Base-by-base conservation (phyloP, 2,113 vertebrate species). In the Gyps fulvus region DNA sequence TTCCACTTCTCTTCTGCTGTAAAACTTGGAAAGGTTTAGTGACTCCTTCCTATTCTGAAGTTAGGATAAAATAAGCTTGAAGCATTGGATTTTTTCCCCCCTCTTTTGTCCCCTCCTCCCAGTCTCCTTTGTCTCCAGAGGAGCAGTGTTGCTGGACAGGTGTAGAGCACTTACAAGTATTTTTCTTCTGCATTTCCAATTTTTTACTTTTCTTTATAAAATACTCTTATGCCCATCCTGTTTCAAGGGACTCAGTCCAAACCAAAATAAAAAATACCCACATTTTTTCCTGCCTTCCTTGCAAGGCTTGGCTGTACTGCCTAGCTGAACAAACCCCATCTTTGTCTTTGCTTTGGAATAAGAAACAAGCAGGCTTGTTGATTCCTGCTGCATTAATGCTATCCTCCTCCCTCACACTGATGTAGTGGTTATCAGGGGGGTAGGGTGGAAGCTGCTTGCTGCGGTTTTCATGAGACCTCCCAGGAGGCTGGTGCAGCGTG, bases 361-460 rank as follows among this genome's bases (percentile, higher is more conserved):
- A 91, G 74, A 93, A 82, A 93, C 81, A 79, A 94, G 62, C 71
- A 72, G 92, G 85, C 95, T 95, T 93, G 90, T 94, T 93, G 95
- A 88, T 90, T 96, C 87, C 54, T 95, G 87, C 95, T 83, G 73
- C 84, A 54, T 72, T 83, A 83, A 76, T 26, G 3, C 81, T 49
- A 7, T 59, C 31, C 73, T 77, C 63, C 79, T 91, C 49, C 59
- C 42, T 95, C 76, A 15, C 0, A 1, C 86, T 78, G 76, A 13
- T 77, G 54, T 4, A 20, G 83, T 77, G 83, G 43, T 89, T 93
- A 40, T 70, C 15, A 36, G 6, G 25, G n/a, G 78, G 23, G 23
- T 6, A 45, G 83, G 42, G 50, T 74, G 55, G 72, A 59, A 95
- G 45, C 63, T 91, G 72, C 55, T 69, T 62, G 63, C 84, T 94